Conservation (phyloP, 2,888 invertebrate genomes). For the Vannuccia rotundouncinata region DNA sequence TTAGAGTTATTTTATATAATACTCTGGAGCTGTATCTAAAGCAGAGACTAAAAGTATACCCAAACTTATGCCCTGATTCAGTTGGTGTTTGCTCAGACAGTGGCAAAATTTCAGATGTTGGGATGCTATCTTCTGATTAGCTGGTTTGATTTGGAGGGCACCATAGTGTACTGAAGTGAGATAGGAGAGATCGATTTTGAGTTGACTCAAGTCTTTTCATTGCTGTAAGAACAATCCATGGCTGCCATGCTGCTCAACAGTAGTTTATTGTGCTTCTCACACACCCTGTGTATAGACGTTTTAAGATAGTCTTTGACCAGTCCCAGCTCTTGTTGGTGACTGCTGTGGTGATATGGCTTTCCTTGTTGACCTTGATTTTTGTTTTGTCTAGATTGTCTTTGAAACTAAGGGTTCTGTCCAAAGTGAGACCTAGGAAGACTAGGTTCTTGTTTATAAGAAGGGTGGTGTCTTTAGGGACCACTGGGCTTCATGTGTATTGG, state of each 20-base stretch:
- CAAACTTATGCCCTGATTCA: no score
- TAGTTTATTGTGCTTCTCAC: neutral
- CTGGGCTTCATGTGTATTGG: neutral
- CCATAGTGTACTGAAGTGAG: no score
- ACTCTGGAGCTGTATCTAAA: no score
- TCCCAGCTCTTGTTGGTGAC: neutral
- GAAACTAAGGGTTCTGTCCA: neutral
- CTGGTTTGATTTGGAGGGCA: no score
- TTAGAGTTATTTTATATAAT: no score
- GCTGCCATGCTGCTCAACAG: neutral
- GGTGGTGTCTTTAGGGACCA: neutral
- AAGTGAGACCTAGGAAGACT: neutral
- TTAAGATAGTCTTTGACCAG: neutral
- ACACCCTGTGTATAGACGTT: neutral
- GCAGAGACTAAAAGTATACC: no score
- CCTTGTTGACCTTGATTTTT: neutral
- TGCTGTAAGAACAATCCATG: neutral
- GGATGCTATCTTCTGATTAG: no score
- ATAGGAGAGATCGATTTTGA: no score
- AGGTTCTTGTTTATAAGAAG: neutral
- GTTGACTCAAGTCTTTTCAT: no score
- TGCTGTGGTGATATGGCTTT: neutral
- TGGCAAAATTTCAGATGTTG: no score
- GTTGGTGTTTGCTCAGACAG: no score
- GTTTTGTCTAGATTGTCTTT: neutral